phyloP scores from a whole-genome alignment of 2,888 invertebrate species.

The Cheilosia impressa region DNA sequence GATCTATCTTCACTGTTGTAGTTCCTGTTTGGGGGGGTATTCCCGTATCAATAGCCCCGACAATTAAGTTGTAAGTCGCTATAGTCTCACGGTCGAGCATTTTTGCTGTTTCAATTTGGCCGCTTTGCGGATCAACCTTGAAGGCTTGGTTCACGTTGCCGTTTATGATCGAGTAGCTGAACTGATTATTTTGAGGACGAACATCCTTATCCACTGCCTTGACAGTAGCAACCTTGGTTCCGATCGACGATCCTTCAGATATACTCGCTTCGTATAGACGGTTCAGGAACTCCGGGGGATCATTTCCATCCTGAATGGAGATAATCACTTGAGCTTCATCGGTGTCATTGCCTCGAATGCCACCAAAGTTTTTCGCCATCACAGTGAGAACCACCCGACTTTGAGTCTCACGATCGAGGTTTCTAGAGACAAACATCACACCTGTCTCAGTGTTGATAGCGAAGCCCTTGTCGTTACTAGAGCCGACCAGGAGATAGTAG shows the following conservation, averaged over 20 bases:
- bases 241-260: slow-evolving; percentile 91
- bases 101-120: slow-evolving; percentile 91
- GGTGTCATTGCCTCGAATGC: slow-evolving; percentile 96
- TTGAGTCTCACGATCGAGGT: slow-evolving; percentile 93
- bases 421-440: slow-evolving; percentile 91
- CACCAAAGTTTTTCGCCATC: slow-evolving; percentile 96
- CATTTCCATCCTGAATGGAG: slow-evolving; percentile 97
- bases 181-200: slow-evolving; percentile 94
- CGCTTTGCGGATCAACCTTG: slow-evolving; percentile 93
- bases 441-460: slow-evolving; percentile 93
- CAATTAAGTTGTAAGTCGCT: slow-evolving; percentile 89
- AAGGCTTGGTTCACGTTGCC: slow-evolving; percentile 93
- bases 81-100: slow-evolving; percentile 92
- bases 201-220: slow-evolving; percentile 96
- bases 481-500: slow-evolving; percentile 95
- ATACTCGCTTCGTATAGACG: slow-evolving; percentile 90
- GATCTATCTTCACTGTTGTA: slow-evolving; percentile 90
- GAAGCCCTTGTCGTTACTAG: slow-evolving; percentile 96
- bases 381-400: slow-evolving; percentile 95
- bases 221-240: slow-evolving; percentile 90
- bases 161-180: slow-evolving; percentile 93
- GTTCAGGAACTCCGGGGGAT: slow-evolving; percentile 96
- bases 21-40: slow-evolving; percentile 96
- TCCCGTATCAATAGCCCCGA: slow-evolving; percentile 95
- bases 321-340: slow-evolving; percentile 97